phyloP scores from a whole-genome alignment of 2,797 vertebrate species.

The Myiothlypis coronata region DNA sequence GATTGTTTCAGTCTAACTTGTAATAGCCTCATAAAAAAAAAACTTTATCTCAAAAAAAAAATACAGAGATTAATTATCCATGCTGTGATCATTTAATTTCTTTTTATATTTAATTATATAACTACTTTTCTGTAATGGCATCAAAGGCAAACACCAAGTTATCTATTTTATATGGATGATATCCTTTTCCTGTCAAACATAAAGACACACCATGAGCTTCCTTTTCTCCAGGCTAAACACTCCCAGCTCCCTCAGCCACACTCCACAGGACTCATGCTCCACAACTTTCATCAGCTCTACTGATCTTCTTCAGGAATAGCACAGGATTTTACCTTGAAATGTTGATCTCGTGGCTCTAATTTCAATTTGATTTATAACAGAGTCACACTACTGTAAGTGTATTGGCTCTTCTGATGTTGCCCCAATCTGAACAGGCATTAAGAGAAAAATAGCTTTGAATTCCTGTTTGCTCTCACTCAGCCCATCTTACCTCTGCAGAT shows the following conservation, averaged over 20 bases:
- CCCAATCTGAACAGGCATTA: accelerated
- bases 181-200: background rate
- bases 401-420: background rate
- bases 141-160: background rate
- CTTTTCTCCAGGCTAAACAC: background rate
- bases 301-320: background rate
- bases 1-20: background rate
- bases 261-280: accelerated
- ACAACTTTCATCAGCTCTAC: background rate
- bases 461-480: background rate
- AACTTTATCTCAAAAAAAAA: background rate
- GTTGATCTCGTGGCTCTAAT: background rate
- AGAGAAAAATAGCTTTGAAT: background rate
- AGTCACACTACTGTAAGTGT: background rate
- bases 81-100: background rate
- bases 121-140: background rate
- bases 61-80: background rate
- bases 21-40: background rate
- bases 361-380: background rate
- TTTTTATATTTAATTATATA: background rate
- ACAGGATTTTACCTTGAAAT: background rate
- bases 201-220: background rate
- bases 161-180: background rate
- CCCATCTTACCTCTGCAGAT: background rate
- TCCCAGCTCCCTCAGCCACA: accelerated